phyloP scores from a whole-genome alignment of 2,113 vertebrate genomes.

The Cranoglanis bouderius region DNA sequence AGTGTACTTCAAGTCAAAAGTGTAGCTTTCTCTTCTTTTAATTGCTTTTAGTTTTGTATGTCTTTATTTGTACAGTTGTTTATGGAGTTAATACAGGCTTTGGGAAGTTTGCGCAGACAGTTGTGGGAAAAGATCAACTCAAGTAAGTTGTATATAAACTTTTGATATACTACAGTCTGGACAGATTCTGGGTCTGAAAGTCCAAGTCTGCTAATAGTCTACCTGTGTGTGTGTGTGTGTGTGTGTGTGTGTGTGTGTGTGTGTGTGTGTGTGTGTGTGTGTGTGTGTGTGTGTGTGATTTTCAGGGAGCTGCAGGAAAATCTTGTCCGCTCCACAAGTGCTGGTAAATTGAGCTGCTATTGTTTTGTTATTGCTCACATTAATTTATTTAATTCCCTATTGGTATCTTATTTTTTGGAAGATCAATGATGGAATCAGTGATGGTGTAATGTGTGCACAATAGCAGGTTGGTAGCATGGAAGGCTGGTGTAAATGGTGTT shows the following conservation, averaged over 20 bases:
- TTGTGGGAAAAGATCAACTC: conserved; percentile 79
- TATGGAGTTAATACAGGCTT: conserved; percentile 98
- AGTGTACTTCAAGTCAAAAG: background rate
- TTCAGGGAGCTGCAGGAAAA: conserved; percentile 93
- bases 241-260: background rate
- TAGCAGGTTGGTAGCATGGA: no score
- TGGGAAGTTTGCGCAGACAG: conserved; percentile 94
- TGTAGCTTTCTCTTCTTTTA: background rate
- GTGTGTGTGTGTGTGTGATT: conserved; percentile 3
- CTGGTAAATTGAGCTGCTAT: conserved; percentile 9
- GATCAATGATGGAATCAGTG: background rate
- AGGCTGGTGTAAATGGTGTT: background rate
- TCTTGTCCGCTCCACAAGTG: conserved; percentile 81
- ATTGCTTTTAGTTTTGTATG: background rate
- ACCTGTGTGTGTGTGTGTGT: background rate
- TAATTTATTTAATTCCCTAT: background rate
- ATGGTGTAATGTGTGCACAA: no score
- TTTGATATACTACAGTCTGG: no score
- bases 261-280: background rate
- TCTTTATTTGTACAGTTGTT: conserved; percentile 78
- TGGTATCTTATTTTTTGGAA: background rate
- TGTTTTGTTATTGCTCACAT: background rate
- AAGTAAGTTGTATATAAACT: conserved; percentile 70
- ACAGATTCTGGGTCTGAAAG: background rate
- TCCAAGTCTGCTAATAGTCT: background rate